Evolutionary conservation across 2,113 vertebrate species (phyloP), one percentile per base, ranked within the genome.

Genomic region (Pitta sordida): DNA sequence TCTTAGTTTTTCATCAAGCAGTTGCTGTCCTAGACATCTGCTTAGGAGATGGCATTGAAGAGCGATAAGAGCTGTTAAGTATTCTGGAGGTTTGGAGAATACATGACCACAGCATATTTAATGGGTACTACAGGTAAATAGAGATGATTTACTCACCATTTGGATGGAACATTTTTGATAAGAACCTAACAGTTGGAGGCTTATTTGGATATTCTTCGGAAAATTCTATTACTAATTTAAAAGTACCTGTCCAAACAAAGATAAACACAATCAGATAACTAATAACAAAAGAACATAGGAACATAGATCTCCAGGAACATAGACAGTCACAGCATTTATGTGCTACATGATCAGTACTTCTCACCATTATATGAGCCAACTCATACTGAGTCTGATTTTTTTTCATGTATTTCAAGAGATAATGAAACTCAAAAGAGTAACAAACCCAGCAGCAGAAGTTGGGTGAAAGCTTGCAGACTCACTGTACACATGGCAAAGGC

Each of bases 201-300:
- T 99, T 99, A 98, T 99, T 99, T 91, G 99, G 99, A 97, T 99
- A 99, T 97, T 99, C 99, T 98, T 99, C 99, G 24, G 99, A 99
- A 98, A 99, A 99, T 97, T 99, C 99, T 98, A 99, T 99, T 97
- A 99, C 98, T 97, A 99, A 98, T 98, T 99, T 99, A 98, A 99
- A 99, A 60, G 99, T 99, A 98, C 99, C 99, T 99, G 98, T 88
- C 85, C 65, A 93, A 94, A 90, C 12, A 87, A 83, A 90, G 43
- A 94, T 11, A 95, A 77, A 69, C 2, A 62, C 34, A 68, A 58
- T 81, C 34, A 93, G 63, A 15, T 37, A 55, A 60, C 13, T 26
- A 75, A 55, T 29, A 87, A 64, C 22, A 78, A 52, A 44, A 68
- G 3, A 67, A 53, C 4, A 20, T n/a, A n/a, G n/a, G n/a, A n/a